These are phyloP conservation scores for Syngnathus floridae DNA, from an alignment of 2,113 vertebrate species.

Conservation along the genomic window DNA sequence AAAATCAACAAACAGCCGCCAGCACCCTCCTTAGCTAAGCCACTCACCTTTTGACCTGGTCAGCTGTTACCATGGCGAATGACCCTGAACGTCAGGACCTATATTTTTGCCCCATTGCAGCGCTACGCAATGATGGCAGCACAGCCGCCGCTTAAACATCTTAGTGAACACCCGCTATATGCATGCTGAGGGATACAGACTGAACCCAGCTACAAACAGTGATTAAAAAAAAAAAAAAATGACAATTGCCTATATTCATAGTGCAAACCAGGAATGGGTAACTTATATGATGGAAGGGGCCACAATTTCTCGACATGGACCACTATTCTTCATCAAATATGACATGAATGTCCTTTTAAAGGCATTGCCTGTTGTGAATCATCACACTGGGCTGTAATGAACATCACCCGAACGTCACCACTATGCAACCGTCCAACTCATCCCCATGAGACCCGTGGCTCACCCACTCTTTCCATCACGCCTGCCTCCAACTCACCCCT, in stretches of 20 bases:
- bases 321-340: too few species aligned
- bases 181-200: not conserved
- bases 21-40: constrained; percentile 55
- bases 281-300: too few species aligned
- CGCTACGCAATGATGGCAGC: constrained; percentile 16
- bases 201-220: not conserved
- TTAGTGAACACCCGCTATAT: not conserved
- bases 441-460: constrained; percentile 9
- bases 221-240: not conserved
- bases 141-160: not conserved
- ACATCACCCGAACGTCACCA: not conserved
- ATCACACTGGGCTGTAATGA: not conserved
- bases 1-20: constrained; percentile 69
- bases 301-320: too few species aligned
- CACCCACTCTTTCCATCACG: constrained; percentile 32
- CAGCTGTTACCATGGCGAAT: constrained; percentile 62
- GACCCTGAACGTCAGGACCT: constrained; percentile 50
- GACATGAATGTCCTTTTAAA: too few species aligned
- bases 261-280: too few species aligned
- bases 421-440: not conserved
- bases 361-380: not conserved
- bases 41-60: constrained; percentile 62
- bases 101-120: constrained; percentile 27
- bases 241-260: not conserved
- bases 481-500: constrained; percentile 18